Conservation (phyloP, 2,888 invertebrate species). For the Lepidocyrtinus sp. region DNA sequence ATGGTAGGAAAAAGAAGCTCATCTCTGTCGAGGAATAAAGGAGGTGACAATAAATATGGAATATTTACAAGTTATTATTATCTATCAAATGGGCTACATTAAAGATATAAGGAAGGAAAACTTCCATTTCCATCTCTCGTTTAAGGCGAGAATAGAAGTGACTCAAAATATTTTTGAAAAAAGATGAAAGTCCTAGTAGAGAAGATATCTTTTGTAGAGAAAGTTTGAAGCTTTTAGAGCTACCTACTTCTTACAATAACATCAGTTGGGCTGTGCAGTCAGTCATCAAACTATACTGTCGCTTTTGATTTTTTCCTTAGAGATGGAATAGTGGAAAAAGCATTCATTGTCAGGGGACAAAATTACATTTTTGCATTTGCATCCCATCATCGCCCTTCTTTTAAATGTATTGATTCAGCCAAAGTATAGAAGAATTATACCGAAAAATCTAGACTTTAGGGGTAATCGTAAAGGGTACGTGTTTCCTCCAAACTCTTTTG, state of each 20-base stretch:
- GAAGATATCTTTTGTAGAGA: not conserved
- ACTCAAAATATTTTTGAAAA: not conserved
- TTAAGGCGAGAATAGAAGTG: too few species aligned
- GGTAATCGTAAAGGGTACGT: too few species aligned
- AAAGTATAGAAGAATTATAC: too few species aligned
- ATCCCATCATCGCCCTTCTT: not conserved
- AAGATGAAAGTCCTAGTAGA: not conserved
- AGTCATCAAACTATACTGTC: not conserved
- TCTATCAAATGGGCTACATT: not conserved
- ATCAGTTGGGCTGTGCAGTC: not conserved
- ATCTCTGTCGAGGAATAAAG: not conserved
- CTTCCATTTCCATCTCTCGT: not conserved
- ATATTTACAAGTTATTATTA: not conserved
- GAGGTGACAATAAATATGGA: not conserved
- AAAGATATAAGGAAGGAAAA: constrained; percentile 3
- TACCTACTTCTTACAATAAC: not conserved
- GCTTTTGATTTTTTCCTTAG: not conserved
- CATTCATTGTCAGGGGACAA: constrained; percentile 12
- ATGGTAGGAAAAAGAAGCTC: not conserved
- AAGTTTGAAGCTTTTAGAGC: not conserved
- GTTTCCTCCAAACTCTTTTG: too few species aligned
- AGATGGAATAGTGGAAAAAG: constrained; percentile 7
- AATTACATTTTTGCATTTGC: constrained; percentile 20
- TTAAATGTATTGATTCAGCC: constrained; percentile 2
- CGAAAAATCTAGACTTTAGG: too few species aligned